phyloP scores from a whole-genome alignment of 53 echinoderm and acorn worm species.

The Arbacia lixula region DNA sequence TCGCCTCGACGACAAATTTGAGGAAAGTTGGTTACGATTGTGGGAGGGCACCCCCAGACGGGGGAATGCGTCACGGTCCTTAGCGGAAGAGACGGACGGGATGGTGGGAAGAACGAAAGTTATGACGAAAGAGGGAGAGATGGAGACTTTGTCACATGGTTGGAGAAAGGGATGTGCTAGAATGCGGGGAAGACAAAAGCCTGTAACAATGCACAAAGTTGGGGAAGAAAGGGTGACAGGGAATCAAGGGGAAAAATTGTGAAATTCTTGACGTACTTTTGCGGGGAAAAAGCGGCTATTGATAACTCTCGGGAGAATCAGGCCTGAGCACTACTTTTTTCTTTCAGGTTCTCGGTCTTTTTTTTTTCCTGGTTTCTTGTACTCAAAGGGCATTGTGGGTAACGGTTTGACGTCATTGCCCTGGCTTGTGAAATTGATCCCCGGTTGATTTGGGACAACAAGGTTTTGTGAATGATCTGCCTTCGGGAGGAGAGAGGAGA shows the following conservation, averaged over 20 bases:
- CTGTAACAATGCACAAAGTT: too few relatives aligned
- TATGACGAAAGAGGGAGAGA: too few relatives aligned
- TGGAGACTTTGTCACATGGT: too few relatives aligned
- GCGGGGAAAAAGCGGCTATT: not conserved
- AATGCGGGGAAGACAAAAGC: too few relatives aligned
- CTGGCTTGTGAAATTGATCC: slow-evolving; percentile 18
- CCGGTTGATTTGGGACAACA: slow-evolving; percentile 16
- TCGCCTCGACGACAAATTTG: too few relatives aligned
- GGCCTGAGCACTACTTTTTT: not conserved
- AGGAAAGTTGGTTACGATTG: too few relatives aligned
- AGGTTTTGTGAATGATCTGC: slow-evolving; percentile 29
- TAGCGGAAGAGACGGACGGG: too few relatives aligned
- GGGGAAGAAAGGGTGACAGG: too few relatives aligned
- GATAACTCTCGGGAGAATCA: slow-evolving; percentile 8
- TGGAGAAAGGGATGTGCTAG: too few relatives aligned
- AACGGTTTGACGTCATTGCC: slow-evolving; percentile 30
- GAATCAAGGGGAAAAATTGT: not conserved
- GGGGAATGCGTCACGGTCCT: too few relatives aligned
- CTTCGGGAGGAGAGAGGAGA: not conserved
- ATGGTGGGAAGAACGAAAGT: too few relatives aligned
- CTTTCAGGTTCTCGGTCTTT: not conserved
- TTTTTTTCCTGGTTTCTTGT: not conserved
- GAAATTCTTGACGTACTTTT: slow-evolving; percentile 10
- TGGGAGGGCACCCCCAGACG: too few relatives aligned
- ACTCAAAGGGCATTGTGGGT: not conserved